phyloP scores from a whole-genome alignment of 2,888 invertebrate genomes.

The Orthosia gothica region DNA sequence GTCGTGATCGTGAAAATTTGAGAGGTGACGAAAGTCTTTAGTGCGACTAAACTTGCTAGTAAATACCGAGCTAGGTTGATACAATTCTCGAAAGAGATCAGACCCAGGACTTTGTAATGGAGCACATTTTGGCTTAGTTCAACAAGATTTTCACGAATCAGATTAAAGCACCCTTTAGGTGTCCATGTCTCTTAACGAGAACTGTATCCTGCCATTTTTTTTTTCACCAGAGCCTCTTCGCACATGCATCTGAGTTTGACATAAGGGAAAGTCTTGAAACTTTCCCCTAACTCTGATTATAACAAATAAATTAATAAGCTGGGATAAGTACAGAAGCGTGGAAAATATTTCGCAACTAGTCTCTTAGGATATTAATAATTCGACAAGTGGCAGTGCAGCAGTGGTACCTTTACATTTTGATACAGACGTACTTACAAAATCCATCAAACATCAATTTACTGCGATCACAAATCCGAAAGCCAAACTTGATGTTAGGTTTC shows the following conservation, averaged over 20 bases:
- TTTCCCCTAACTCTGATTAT: constrained; percentile 18
- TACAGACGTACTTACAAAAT: background rate
- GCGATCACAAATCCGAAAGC: constrained; percentile 10
- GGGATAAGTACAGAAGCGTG: constrained; percentile 47
- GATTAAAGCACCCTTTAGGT: too few species aligned
- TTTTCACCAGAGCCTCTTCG: constrained; percentile 7
- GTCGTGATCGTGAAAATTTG: too few species aligned
- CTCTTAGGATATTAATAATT: background rate
- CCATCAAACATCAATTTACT: constrained; percentile 2
- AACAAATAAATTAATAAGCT: constrained; percentile 39
- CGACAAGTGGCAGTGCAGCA: background rate
- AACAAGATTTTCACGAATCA: background rate
- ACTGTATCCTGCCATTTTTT: background rate
- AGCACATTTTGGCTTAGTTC: background rate
- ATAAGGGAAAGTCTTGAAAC: background rate
- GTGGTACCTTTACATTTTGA: background rate
- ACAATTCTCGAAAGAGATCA: constrained; percentile 16
- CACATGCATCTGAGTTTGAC: constrained; percentile 33
- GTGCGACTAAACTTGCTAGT: constrained; percentile 18
- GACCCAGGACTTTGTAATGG: background rate
- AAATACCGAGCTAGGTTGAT: background rate
- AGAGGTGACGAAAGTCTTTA: too few species aligned
- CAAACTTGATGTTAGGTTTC: background rate
- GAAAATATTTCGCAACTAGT: constrained; percentile 13
- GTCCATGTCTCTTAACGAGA: background rate